These are phyloP conservation scores for Himalopsyche kuldschensis DNA, from an alignment of 2,888 invertebrate species.

Conservation along the genomic window DNA sequence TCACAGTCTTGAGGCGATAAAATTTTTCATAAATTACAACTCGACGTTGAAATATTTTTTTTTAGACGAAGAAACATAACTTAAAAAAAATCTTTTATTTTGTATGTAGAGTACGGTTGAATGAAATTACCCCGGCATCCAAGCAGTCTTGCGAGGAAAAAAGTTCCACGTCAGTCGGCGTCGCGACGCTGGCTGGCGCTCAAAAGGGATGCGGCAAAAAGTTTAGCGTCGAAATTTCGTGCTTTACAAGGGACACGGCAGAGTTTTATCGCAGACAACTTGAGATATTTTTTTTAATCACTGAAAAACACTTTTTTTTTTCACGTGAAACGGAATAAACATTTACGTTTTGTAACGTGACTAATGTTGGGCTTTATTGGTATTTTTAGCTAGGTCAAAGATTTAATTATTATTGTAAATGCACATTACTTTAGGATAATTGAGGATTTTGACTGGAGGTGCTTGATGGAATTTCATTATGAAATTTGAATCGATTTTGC, in stretches of 20 bases:
- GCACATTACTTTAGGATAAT: too few relatives aligned
- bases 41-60: too few relatives aligned
- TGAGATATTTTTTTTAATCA: background rate
- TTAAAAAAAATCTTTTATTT: background rate
- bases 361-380: too few relatives aligned
- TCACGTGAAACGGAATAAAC: too few relatives aligned
- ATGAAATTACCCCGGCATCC: background rate
- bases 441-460: background rate
- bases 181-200: background rate
- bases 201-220: background rate
- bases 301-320: too few relatives aligned
- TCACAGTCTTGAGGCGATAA: too few relatives aligned
- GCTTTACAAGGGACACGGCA: background rate
- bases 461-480: background rate
- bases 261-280: background rate
- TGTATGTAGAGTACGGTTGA: background rate
- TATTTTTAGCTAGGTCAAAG: too few relatives aligned
- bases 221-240: background rate
- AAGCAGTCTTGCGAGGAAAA: background rate
- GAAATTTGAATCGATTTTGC: background rate
- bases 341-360: too few relatives aligned
- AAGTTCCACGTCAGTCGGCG: background rate
- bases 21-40: too few relatives aligned
- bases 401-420: too few relatives aligned
- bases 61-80: background rate